Percentiles rank a stretch among this genome's conserved stretches.
Conservation (phyloP, 2,888 invertebrate species). For the Panzeria rudis region DNA sequence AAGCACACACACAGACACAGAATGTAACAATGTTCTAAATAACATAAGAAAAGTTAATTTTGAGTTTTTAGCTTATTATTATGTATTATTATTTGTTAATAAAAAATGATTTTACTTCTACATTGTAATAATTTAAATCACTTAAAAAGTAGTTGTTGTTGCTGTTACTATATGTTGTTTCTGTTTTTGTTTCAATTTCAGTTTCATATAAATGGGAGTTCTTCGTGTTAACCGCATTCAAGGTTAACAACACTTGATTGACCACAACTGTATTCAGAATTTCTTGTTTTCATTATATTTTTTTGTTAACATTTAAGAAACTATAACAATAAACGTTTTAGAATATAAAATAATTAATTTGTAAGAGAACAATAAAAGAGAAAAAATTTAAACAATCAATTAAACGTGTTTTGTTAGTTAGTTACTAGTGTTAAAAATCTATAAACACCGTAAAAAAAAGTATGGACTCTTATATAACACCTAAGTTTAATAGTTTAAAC, state of each 20-base stretch:
- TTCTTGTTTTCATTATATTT: constrained; percentile 52
- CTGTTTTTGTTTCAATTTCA: constrained; percentile 35
- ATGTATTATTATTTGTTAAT: no score
- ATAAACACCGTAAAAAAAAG: constrained; percentile 1
- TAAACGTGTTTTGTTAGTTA: constrained; percentile 37
- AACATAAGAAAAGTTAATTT: constrained; percentile 9
- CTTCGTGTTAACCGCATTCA: constrained; percentile 68
- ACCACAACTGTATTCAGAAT: constrained; percentile 59
- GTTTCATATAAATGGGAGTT: constrained; percentile 50
- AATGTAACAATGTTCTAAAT: no score
- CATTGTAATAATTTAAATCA: constrained; percentile 42
- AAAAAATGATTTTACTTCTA: constrained; percentile 14
- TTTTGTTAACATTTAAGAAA: constrained; percentile 20
- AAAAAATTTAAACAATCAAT: constrained; percentile 12
- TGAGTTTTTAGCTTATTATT: not conserved
- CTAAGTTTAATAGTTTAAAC: constrained; percentile 34
- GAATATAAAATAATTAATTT: constrained; percentile 41
- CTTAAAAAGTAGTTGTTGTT: constrained; percentile 25
- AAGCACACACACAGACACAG: no score
- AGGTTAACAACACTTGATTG: constrained; percentile 72
- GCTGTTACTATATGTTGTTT: constrained; percentile 1
- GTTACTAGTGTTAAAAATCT: not conserved
- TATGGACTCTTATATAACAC: not conserved
- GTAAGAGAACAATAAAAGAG: constrained; percentile 8
- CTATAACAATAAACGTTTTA: constrained; percentile 33